A percentile compares a stretch with the other conserved stretches of the same genome.
Conservation (phyloP, 2,797 vertebrate species). For the Etheostoma nigrum region DNA sequence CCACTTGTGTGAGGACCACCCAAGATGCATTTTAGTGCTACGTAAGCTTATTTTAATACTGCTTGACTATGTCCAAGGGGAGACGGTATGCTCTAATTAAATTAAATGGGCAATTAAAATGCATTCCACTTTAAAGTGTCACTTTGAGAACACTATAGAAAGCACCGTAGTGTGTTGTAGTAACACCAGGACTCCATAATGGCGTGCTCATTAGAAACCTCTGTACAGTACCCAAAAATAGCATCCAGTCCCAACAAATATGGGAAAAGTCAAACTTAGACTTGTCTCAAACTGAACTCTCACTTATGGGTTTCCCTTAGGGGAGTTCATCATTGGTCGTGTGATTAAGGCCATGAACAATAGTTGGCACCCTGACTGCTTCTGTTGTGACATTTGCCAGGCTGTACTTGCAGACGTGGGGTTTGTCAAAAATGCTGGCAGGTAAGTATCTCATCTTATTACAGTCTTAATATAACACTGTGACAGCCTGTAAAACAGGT, state of each 20-base stretch:
- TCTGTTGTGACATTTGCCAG: conserved; percentile 97
- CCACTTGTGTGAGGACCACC: conserved; percentile 25
- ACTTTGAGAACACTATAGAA: conserved; percentile 46
- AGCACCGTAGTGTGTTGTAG: conserved; percentile 16
- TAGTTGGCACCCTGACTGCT: conserved; percentile 99
- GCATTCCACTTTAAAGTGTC: conserved; percentile 37
- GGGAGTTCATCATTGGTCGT: conserved; percentile 98
- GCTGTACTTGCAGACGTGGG: conserved; percentile 95
- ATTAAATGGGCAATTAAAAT: conserved; percentile 52
- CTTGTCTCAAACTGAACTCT: conserved; percentile 43
- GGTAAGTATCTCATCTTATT: conserved; percentile 82
- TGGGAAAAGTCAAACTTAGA: conserved; percentile 26
- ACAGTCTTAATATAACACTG: conserved; percentile 42
- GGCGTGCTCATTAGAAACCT: conserved; percentile 21
- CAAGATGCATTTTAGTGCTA: conserved; percentile 28
- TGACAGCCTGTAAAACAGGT: conserved; percentile 48
- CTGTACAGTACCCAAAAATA: conserved; percentile 8
- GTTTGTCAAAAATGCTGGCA: conserved; percentile 99
- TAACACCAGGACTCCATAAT: conserved; percentile 6
- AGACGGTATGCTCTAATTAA: conserved; percentile 34
- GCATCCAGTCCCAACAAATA: conserved; percentile 13
- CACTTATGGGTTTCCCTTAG: conserved; percentile 75
- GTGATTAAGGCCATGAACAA: conserved; percentile 99
- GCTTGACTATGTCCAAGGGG: conserved; percentile 14
- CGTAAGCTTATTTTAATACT: conserved; percentile 33